Percentiles rank a stretch among this genome's conserved stretches.
These are phyloP conservation scores for Drosophila littoralis DNA, from an alignment of 1,140 invertebrate genomes.

Conservation along the genomic window DNA sequence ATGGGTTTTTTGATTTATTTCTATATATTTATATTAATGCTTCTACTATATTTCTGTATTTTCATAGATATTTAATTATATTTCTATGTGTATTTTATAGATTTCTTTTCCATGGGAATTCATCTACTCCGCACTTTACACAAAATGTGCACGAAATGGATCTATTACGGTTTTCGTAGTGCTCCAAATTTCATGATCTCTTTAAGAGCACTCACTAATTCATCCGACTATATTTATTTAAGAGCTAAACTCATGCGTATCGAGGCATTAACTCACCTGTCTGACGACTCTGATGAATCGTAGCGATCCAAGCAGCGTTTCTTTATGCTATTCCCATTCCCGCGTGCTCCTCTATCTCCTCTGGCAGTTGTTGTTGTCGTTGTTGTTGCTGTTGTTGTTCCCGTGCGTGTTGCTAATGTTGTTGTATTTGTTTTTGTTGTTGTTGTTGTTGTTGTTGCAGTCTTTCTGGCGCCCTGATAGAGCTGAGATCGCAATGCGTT, in stretches of 20 bases:
- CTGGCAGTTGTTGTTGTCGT: slow-evolving; percentile 17
- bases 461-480: slow-evolving; percentile 66
- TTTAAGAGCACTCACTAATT: too few species aligned
- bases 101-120: too few species aligned
- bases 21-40: too few species aligned
- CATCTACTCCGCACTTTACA: too few species aligned
- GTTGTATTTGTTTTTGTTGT: not conserved
- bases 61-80: too few species aligned
- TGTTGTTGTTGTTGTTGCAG: slow-evolving; percentile 35
- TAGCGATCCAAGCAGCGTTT: slow-evolving; percentile 94
- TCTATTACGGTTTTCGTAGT: too few species aligned
- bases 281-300: slow-evolving; percentile 94
- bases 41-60: too few species aligned
- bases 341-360: slow-evolving; percentile 7
- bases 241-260: too few species aligned
- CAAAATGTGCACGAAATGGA: too few species aligned
- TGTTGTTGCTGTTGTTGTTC: slow-evolving; percentile 14
- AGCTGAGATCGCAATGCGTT: slow-evolving; percentile 75
- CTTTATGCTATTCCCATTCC: slow-evolving; percentile 87
- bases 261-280: slow-evolving; percentile 88
- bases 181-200: too few species aligned
- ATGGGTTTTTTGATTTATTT: not conserved
- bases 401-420: slow-evolving; percentile 16
- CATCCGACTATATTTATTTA: too few species aligned
- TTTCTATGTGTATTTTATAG: too few species aligned